These are phyloP conservation scores for Drosophila quadrilineata DNA, from an alignment of 1,140 invertebrate species.

Conservation along the genomic window DNA sequence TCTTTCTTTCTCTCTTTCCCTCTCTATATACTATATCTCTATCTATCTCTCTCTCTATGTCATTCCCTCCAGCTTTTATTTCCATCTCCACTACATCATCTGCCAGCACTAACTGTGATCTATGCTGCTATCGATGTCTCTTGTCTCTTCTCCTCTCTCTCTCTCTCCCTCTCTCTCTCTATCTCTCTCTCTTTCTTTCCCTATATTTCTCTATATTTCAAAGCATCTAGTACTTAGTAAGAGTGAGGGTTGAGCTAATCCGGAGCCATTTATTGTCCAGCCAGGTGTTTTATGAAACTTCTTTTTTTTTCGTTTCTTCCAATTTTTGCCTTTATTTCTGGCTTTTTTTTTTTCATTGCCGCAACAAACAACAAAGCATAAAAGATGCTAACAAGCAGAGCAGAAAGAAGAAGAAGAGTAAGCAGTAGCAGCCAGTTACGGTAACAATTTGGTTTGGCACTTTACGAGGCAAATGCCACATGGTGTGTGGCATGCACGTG, in stretches of 20 bases:
- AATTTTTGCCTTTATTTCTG: too few relatives aligned
- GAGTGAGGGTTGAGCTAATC: conserved; percentile 19
- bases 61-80: neutral
- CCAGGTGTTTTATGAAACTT: conserved; percentile 40
- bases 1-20: neutral
- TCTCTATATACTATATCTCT: neutral
- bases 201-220: too few relatives aligned
- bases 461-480: conserved; percentile 51
- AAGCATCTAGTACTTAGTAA: neutral
- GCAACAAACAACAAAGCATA: too few relatives aligned
- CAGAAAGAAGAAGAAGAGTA: neutral
- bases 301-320: neutral
- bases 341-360: too few relatives aligned
- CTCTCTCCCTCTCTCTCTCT: too few relatives aligned
- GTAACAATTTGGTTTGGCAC: conserved; percentile 38
- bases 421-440: neutral
- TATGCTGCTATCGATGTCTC: conserved; percentile 5
- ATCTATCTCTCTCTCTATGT: neutral
- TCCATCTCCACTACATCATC: conserved; percentile 35
- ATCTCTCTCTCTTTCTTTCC: too few relatives aligned
- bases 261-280: conserved; percentile 25
- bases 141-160: neutral
- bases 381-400: too few relatives aligned
- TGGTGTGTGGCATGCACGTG: conserved; percentile 11
- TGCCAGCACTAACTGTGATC: conserved; percentile 43